Evolutionary conservation across 2,888 invertebrate genomes (phyloP), one percentile per base, ranked within the genome.

Genomic region (Notocelia uddmanniana): DNA sequence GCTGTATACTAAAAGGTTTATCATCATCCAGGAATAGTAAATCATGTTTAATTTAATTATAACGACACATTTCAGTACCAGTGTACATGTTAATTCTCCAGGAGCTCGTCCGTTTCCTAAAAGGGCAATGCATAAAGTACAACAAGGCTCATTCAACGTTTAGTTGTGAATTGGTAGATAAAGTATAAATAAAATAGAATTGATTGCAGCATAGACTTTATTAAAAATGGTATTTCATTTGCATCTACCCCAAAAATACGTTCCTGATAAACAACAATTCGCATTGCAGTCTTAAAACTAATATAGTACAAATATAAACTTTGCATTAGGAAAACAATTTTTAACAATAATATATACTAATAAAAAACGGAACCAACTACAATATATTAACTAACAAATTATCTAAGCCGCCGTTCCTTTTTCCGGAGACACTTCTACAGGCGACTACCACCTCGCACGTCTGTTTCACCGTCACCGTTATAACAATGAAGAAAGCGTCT

Each of bases 141-240:
- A 11, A 11, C 13, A 23, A 23, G 52, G 23, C 21, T 8, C 18
- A 50, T 10, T 18, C 18, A 13, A 13, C 13, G n/a, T n/a, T n/a
- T n/a, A n/a, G n/a, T 45, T 45, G 45, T 6, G n/a, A 2, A 8
- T 45, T 52, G 11, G 6, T 52, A 23, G 19, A 13, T n/a, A 34
- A 13, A 50, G n/a, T 10, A 19, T 18, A 11, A 80, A 78, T 80
- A 80, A 80, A 80, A 78, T 77, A 78, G 78, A 70, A 77, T 76
- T 76, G 73, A 75, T 76, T 79, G 62, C 55, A 57, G 41, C 69
- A 54, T 50, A 21, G 5, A 58, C 26, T 74, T 74, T 71, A 71
- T 69, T 74, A 63, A 62, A 52, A 66, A 68, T 59, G 34, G 60
- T 55, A 58, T 63, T 64, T 69, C 41, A 21, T 71, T 59, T 31